phyloP scores from a whole-genome alignment of 1,140 invertebrate species.

The Steinernema khuongi region DNA sequence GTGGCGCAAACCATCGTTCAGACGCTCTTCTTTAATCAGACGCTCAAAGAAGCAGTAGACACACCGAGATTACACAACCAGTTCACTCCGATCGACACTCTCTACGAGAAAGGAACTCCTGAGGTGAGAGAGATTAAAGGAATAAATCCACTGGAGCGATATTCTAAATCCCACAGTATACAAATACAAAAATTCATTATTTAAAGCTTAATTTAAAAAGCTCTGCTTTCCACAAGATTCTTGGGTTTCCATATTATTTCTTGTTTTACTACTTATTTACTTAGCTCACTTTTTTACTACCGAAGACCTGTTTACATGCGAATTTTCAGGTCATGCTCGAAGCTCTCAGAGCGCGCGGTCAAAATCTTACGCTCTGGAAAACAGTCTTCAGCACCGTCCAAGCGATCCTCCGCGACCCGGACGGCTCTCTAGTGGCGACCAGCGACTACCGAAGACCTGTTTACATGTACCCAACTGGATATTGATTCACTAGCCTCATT shows the following conservation, averaged over 20 bases:
- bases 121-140: not conserved
- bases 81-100: constrained; percentile 66
- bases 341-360: constrained; percentile 28
- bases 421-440: constrained; percentile 27
- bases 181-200: not conserved
- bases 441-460: constrained; percentile 40
- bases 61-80: constrained; percentile 83
- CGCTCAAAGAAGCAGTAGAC: constrained; percentile 81
- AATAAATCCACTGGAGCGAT: not conserved
- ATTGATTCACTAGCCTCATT: too few relatives aligned
- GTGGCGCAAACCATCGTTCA: constrained; percentile 72
- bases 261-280: not conserved
- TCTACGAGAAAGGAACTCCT: not conserved
- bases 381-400: constrained; percentile 38
- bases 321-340: constrained; percentile 34
- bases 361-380: constrained; percentile 38
- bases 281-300: too few relatives aligned
- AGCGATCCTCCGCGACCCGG: constrained; percentile 37
- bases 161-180: too few relatives aligned
- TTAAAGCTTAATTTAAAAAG: not conserved
- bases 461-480: constrained; percentile 45
- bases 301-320: too few relatives aligned
- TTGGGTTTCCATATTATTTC: not conserved
- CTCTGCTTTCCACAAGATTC: not conserved
- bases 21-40: constrained; percentile 75